phyloP scores from a whole-genome alignment of 2,888 invertebrate genomes.

The Lycocerus yunnanus region DNA sequence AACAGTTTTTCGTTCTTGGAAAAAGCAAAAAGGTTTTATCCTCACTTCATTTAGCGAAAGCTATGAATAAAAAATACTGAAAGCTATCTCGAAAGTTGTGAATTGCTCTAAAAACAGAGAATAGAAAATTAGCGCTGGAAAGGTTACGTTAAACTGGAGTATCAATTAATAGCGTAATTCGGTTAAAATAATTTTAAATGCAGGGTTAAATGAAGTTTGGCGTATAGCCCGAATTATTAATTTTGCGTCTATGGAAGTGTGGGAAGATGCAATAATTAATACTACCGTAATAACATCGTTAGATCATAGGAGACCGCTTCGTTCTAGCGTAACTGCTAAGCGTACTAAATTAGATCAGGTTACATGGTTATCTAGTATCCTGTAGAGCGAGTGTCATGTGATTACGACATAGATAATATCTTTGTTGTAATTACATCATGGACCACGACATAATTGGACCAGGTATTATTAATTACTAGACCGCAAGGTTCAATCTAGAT shows the following conservation, averaged over 20 bases:
- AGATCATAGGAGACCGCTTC: slow-evolving; percentile 30
- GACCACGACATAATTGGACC: slow-evolving; percentile 46
- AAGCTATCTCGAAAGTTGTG: neutral
- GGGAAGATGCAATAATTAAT: slow-evolving; percentile 32
- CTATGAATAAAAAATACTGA: neutral
- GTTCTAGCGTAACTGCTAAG: slow-evolving; percentile 31
- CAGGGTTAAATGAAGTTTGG: neutral
- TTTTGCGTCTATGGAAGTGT: slow-evolving; percentile 21
- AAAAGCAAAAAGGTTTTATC: neutral
- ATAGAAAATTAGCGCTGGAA: neutral
- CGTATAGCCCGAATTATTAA: slow-evolving; percentile 8
- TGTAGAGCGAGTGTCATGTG: slow-evolving; percentile 45
- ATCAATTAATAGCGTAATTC: neutral
- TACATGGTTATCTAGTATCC: slow-evolving; percentile 48
- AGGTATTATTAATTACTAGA: slow-evolving; percentile 44
- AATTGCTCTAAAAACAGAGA: neutral
- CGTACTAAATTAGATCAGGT: slow-evolving; percentile 48
- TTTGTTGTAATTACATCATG: slow-evolving; percentile 46
- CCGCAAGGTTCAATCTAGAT: slow-evolving; percentile 11
- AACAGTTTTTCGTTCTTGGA: neutral
- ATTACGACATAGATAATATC: slow-evolving; percentile 48
- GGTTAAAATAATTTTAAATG: neutral
- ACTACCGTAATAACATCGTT: slow-evolving; percentile 28
- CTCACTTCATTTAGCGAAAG: neutral
- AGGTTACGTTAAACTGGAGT: neutral